A percentile compares a stretch with the other conserved stretches of the same genome.
Conservation (phyloP, 2,888 invertebrate genomes). For the Hesperia comma region DNA sequence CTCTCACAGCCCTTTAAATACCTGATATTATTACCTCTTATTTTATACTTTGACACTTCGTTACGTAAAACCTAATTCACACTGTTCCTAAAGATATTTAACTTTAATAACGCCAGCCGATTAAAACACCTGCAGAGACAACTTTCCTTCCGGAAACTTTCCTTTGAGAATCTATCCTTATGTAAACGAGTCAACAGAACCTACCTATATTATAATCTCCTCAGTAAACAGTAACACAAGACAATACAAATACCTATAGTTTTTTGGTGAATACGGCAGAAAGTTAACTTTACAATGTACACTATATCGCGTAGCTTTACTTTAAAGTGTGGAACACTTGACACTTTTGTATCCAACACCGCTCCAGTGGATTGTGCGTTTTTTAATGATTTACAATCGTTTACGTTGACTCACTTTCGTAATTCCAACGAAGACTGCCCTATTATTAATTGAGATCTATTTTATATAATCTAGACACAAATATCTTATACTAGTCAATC, state of each 20-base stretch:
- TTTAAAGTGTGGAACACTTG: conserved; percentile 51
- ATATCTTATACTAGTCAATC: conserved; percentile 75
- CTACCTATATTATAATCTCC: conserved; percentile 57
- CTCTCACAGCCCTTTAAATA: too few relatives aligned
- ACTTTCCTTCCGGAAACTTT: too few relatives aligned
- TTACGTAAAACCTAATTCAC: too few relatives aligned
- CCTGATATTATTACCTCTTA: too few relatives aligned
- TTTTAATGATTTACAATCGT: conserved; percentile 71
- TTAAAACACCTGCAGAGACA: too few relatives aligned
- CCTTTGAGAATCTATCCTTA: background rate
- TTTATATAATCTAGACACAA: conserved; percentile 81
- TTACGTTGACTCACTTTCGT: conserved; percentile 76
- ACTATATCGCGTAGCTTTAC: conserved; percentile 60
- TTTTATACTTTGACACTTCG: too few relatives aligned
- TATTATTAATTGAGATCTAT: conserved; percentile 83
- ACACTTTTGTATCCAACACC: conserved; percentile 62
- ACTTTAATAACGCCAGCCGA: too few relatives aligned
- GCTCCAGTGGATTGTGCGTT: conserved; percentile 68
- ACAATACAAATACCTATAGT: conserved; percentile 81
- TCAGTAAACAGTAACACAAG: conserved; percentile 77
- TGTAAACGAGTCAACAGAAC: conserved; percentile 15
- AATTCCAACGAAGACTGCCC: conserved; percentile 83
- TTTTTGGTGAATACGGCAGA: conserved; percentile 80
- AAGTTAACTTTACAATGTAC: conserved; percentile 73
- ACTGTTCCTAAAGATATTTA: too few relatives aligned